Base-by-base conservation (phyloP, 1,140 invertebrate genomes). In the Gonioctena quinquepunctata region DNA sequence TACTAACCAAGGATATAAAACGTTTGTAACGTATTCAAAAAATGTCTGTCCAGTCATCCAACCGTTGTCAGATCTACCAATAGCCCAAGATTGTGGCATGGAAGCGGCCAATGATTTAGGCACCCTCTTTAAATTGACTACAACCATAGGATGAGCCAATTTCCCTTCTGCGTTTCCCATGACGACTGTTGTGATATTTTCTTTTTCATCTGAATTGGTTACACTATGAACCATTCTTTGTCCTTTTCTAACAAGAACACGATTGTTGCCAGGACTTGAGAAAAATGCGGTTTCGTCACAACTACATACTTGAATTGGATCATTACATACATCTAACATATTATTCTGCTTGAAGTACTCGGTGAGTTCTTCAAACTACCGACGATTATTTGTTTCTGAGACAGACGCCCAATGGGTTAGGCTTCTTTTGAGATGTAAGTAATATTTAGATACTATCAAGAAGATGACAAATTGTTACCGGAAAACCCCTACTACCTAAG, bases 21-120 rank as follows among this genome's bases (percentile, higher is more conserved):
- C 75, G 69, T 84, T 80, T 7, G 75, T 70, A 21, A 83, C 69
- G 66, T 81, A 84, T 74, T 84, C 77, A 71, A 77, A 84, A 69
- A 84, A 85, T 8, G 70, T 56, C 76, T 79, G 77, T 23, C 28
- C 75, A 50, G 63, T 84, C 80, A 83, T 84, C 83, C 83, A 85
- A 5, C 83, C 80, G 23, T 66, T 79, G 22, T 83, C 79, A 16
- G 79, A 73, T 22, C 75, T 66, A n/a, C 81, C 83, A 33, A 81
- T 60, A 33, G 72, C 76, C 81, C 82, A 84, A 16, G 7, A n/a
- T 49, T n/a, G 4, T 23, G 66, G 66, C 56, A 61, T 28, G 11
- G 11, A 13, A 3, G n/a, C 11, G n/a, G 11, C 11, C 11, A 67
- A 22, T 22, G 6, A 18, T 8, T 19, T 7, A n/a, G 65, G 65